These are phyloP conservation scores for Molossus molossus DNA, from an alignment of 2,797 vertebrate species.

Conservation along the genomic window DNA sequence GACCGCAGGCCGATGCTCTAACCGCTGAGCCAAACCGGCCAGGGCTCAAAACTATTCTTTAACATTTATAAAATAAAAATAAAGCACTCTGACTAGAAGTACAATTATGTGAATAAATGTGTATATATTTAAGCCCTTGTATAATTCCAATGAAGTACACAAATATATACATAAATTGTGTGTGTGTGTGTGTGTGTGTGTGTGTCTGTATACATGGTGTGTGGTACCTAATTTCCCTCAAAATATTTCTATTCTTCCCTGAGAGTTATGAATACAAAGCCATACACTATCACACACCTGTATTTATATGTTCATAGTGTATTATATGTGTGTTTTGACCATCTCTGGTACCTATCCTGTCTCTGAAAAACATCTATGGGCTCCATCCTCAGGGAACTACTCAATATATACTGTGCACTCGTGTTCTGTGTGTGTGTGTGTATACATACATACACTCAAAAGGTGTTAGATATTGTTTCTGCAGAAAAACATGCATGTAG, in stretches of 20 bases:
- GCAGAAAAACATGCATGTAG: neutral
- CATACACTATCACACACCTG: neutral
- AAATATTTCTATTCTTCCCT: neutral
- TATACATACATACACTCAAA: neutral
- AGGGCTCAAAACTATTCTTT: neutral
- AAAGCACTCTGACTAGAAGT: neutral
- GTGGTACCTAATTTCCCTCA: neutral
- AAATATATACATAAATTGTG: neutral
- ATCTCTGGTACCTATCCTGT: neutral
- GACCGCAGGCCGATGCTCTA: no score
- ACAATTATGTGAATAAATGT: constrained; percentile 10
- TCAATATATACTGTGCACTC: neutral
- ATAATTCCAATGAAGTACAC: neutral
- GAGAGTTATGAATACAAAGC: neutral
- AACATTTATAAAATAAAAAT: neutral
- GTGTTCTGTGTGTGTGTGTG: no score
- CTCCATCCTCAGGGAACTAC: neutral
- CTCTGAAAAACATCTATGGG: neutral
- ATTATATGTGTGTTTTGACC: neutral
- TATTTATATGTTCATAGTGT: neutral
- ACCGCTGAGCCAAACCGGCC: no score
- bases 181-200: rapidly evolving
- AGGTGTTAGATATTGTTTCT: neutral
- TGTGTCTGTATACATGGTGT: no score
- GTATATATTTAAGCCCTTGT: neutral